Evolutionary conservation across 2,113 vertebrate genomes (phyloP).

Genomic region (Spilogale gracilis): DNA sequence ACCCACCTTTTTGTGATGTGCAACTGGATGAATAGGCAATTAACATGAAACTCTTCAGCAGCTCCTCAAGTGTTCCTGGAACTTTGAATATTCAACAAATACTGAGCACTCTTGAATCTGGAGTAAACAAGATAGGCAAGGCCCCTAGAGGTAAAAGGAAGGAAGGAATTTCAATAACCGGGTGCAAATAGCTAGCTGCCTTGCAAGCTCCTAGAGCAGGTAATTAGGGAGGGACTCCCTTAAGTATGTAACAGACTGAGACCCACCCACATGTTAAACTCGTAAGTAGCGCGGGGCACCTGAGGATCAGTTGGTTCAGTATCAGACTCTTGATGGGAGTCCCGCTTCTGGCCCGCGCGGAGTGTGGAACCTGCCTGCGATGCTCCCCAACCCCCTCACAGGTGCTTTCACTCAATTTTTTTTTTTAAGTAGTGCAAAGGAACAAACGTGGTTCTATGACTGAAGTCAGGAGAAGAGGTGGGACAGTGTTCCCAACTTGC

Average conservation of each 20-base stretch:
- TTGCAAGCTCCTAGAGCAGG: neutral
- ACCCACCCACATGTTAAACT: neutral
- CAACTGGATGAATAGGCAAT: neutral
- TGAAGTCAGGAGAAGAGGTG: neutral
- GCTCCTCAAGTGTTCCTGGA: neutral
- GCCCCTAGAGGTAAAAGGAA: slow-evolving; percentile 15
- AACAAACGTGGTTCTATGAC: neutral
- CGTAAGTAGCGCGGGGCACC: neutral
- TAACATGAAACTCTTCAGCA: neutral
- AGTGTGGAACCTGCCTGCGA: neutral
- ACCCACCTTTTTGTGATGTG: neutral
- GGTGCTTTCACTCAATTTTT: neutral
- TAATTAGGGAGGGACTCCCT: neutral
- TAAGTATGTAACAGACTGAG: neutral
- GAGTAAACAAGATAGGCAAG: neutral
- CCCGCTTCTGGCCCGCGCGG: rapidly evolving
- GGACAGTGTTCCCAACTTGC: neutral
- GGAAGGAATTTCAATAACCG: neutral
- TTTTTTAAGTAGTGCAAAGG: neutral
- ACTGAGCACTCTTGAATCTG: neutral
- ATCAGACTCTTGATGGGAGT: neutral
- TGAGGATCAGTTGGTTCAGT: neutral
- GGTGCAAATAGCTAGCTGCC: neutral
- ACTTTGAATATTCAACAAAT: neutral
- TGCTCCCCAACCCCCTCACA: neutral